Base-by-base conservation (phyloP, 2,888 invertebrate species). In the Drosophila suboccidentalis region DNA sequence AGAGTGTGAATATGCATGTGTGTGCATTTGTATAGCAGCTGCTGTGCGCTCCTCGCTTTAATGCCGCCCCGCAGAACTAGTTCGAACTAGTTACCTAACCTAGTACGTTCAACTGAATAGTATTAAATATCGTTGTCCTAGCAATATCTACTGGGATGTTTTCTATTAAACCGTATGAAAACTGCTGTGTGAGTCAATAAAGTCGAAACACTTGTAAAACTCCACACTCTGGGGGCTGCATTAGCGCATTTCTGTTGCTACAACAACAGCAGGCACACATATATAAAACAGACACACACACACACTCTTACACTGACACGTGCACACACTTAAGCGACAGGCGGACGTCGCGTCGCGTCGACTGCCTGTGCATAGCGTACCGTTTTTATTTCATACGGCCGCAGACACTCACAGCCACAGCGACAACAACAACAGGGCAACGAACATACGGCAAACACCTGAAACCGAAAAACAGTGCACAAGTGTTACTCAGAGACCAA, bases 311-410 rank as follows among this genome's bases (percentile, higher is more conserved):
- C n/a, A 54, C 13, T 15, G 41, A 46, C 44, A 39, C 34, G n/a
- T 26, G 38, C 53, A 36, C 38, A 59, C 44, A 59, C 19, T 41
- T 49, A 49, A 59, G 36, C 46, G 58, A 63, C 68, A 71, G 66
- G 62, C 75, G 55, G 55, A 46, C 46, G 75, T 71, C 65, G 60
- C 29, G 29, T 29, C 29, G 15, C 22, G 65, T 15, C 17, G 15
- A 38, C 38, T n/a, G 59, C 57, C 66, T 87, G 88, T 76, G 84
- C 87, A 90, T 90, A 87, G 80, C 77, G 91, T 80, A 89, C 87
- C 83, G 91, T 87, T 91, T 91, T 89, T 91, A 91, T 91, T 91
- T 90, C 91, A 91, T 91, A 90, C 36, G 79, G 71, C 44, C 74
- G 73, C 76, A 80, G 69, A 78, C 80, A 79, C 70, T 71, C 72